Evolutionary conservation across 2,113 vertebrate species (phyloP), one percentile per base, ranked within the genome.

Genomic region (Xenopus borealis): DNA sequence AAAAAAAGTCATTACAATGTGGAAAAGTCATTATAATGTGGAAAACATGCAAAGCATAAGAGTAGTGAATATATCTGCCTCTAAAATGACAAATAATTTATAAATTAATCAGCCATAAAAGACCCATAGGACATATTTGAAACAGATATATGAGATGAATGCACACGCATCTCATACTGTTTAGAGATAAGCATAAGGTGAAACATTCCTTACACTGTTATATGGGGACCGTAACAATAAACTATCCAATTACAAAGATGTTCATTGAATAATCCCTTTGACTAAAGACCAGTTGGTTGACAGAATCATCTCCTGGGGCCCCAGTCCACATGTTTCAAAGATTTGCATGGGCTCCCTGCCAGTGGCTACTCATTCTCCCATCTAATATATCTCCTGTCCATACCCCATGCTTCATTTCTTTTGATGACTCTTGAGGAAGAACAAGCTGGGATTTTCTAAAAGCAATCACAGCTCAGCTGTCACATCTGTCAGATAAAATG

Each of bases 401-500:
- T 55, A 55, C 16, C 53, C 53, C 53, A 55, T 55, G 53, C 53
- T 55, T 55, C 53, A 55, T 55, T 55, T 55, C 53, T 55, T 13
- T 55, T n/a, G 53, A 55, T 55, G 53, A n/a, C 17, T 55, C 53
- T 55, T 16, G 53, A 55, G 17, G 9, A 55, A 5, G 53, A 55
- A n/a, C 53, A 55, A 18, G 17, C 53, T n/a, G 53, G 17, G 53
- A 5, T 55, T 55, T n/a, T 55, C 14, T 19, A 19, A 18, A 66
- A 45, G 40, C 44, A 66, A 66, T 17, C 63, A 40, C 10, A 16
- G 62, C 62, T 33, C 30, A 17, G 30, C 23, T 46, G 40, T 46
- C 63, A 66, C 12, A 66, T 50, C 19, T 67, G 45, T 50, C 65
- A 67, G 45, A 50, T 67, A 67, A 67, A 45, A 50, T 67, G 46